These are phyloP conservation scores for Mesoligia furuncula DNA, from an alignment of 2,888 invertebrate genomes.

Conservation along the genomic window DNA sequence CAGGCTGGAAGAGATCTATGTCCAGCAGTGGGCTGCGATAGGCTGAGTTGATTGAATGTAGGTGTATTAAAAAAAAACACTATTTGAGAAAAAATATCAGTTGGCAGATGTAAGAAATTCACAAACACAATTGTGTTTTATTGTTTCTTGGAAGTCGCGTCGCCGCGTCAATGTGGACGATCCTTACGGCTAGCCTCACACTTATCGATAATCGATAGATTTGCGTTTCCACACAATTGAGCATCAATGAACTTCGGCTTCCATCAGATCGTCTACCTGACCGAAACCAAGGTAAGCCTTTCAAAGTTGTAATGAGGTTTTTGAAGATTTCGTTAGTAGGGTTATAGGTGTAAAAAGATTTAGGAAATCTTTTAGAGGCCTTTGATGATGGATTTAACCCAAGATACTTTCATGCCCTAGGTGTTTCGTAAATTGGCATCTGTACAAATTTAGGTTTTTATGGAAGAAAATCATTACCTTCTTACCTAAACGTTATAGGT, in stretches of 20 bases:
- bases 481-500: neutral
- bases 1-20: too few relatives aligned
- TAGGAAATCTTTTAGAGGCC: neutral
- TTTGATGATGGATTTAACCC: neutral
- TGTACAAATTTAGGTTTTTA: neutral
- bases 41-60: too few relatives aligned
- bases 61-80: neutral
- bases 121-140: too few relatives aligned
- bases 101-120: neutral
- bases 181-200: conserved; percentile 11
- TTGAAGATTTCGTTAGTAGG: neutral
- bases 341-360: neutral
- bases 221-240: conserved; percentile 71
- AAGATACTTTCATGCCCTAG: neutral
- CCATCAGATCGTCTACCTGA: conserved; percentile 47
- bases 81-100: neutral
- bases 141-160: neutral
- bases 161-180: neutral
- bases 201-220: conserved; percentile 70
- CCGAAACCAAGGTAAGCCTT: conserved; percentile 31
- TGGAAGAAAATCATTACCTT: too few relatives aligned
- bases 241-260: conserved; percentile 61
- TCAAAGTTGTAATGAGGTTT: conserved; percentile 47
- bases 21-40: too few relatives aligned
- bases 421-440: neutral